Conservation (phyloP, 2,888 invertebrate species). For the Chouioia cunea region DNA sequence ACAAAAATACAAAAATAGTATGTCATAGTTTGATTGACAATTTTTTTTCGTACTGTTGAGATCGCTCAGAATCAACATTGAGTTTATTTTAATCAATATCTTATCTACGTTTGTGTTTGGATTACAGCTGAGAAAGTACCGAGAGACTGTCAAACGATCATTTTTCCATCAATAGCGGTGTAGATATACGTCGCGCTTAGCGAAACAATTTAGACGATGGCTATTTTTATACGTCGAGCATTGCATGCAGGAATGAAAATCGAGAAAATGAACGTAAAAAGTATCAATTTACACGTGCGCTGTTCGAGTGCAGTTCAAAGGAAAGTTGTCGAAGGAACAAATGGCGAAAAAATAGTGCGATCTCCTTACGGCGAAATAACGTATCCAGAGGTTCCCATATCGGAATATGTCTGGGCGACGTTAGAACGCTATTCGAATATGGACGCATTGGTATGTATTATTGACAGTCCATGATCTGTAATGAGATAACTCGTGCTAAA, state of each 20-base stretch:
- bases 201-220: conserved; percentile 12
- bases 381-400: conserved; percentile 50
- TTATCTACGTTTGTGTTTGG: too few species aligned
- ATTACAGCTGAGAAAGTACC: too few species aligned
- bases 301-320: conserved; percentile 33
- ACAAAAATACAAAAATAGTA: too few species aligned
- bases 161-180: too few species aligned
- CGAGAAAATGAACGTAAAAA: background rate
- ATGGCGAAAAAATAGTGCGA: conserved; percentile 59
- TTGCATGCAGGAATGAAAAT: conserved; percentile 12
- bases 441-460: conserved; percentile 58
- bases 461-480: too few species aligned
- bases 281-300: conserved; percentile 31
- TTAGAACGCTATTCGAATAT: conserved; percentile 50
- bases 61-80: too few species aligned
- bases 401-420: conserved; percentile 60
- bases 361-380: conserved; percentile 51
- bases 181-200: background rate
- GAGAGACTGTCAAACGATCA: too few species aligned
- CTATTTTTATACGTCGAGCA: conserved; percentile 12
- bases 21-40: too few species aligned
- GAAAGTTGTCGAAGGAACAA: conserved; percentile 47
- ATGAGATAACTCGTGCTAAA: too few species aligned
- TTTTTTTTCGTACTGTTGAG: too few species aligned
- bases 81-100: too few species aligned